Evolutionary conservation across 2,888 invertebrate species (phyloP).

Genomic region (Drosophila longiperda): DNA sequence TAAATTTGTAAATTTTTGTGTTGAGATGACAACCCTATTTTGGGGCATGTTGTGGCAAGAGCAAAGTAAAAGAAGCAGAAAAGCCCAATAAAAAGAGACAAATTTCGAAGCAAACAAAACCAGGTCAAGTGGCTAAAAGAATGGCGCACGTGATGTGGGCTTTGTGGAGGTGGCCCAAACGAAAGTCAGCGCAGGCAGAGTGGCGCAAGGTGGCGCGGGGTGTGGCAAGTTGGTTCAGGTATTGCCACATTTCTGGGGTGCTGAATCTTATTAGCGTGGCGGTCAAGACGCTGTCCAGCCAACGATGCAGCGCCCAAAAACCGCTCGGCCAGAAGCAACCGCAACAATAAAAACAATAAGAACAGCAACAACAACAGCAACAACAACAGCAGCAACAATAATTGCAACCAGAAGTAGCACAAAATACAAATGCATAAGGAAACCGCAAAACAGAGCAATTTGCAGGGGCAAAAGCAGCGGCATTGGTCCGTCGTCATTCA

Average conservation of each 20-base stretch:
- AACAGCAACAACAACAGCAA: slow-evolving; percentile 26
- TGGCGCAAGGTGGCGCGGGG: not conserved
- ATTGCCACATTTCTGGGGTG: not conserved
- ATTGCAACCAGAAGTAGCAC: slow-evolving; percentile 3
- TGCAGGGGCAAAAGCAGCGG: slow-evolving; percentile 19
- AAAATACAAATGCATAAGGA: slow-evolving; percentile 13
- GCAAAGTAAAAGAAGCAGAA: slow-evolving; percentile 7
- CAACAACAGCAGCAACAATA: slow-evolving; percentile 4
- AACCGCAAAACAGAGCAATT: slow-evolving; percentile 38
- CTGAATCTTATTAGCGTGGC: slow-evolving; percentile 70
- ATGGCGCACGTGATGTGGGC: slow-evolving; percentile 49
- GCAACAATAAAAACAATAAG: slow-evolving; percentile 19
- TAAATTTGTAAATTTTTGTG: not conserved
- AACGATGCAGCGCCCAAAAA: slow-evolving; percentile 14
- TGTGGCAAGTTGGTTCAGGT: not conserved
- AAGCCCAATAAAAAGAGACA: slow-evolving; percentile 17
- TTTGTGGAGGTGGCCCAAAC: not conserved
- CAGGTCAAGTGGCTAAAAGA: slow-evolving; percentile 69
- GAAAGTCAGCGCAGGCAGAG: not conserved
- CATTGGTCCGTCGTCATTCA: slow-evolving; percentile 44
- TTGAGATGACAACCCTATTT: not conserved
- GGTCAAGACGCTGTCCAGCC: slow-evolving; percentile 60
- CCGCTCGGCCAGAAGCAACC: slow-evolving; percentile 40
- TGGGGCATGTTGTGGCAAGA: not conserved
- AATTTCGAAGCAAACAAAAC: slow-evolving; percentile 54